Evolutionary conservation across 2,888 invertebrate genomes (phyloP).

Genomic region (Hirtodrosophila cameraria): DNA sequence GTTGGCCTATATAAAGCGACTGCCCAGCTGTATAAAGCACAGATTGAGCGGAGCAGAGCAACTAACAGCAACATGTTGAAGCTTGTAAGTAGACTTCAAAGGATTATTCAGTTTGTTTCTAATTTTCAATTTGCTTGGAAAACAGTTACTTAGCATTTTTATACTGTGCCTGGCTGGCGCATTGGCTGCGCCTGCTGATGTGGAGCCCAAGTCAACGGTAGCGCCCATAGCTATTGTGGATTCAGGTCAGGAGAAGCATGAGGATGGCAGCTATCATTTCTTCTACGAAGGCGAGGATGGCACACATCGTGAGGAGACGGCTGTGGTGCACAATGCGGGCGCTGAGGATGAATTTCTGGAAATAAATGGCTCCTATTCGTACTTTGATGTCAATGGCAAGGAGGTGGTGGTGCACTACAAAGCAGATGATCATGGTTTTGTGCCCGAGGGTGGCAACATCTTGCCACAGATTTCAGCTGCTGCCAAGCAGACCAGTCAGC

Average conservation of each 20-base stretch:
- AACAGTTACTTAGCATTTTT: constrained; percentile 45
- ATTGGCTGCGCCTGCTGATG: constrained; percentile 63
- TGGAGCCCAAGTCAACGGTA: constrained; percentile 3
- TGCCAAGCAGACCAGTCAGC: constrained; percentile 74
- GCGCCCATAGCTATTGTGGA: constrained; percentile 76
- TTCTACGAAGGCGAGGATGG: constrained; percentile 81
- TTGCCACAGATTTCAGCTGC: constrained; percentile 74
- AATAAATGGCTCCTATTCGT: constrained; percentile 81
- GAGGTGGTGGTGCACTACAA: constrained; percentile 81
- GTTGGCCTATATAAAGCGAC: constrained; percentile 63
- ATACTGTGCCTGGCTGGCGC: constrained; percentile 46
- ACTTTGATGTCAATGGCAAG: constrained; percentile 79
- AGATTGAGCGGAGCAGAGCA: constrained; percentile 37
- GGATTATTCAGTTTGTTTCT: neutral
- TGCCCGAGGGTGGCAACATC: constrained; percentile 82
- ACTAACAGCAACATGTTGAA: constrained; percentile 65
- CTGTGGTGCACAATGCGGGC: constrained; percentile 77
- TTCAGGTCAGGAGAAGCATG: constrained; percentile 71
- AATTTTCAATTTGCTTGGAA: neutral
- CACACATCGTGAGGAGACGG: constrained; percentile 78
- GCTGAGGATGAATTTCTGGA: constrained; percentile 72
- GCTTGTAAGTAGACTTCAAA: constrained; percentile 61
- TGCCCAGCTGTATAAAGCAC: constrained; percentile 31
- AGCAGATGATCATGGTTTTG: constrained; percentile 82
- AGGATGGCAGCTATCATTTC: constrained; percentile 82